Evolutionary conservation across 1,140 invertebrate species (phyloP), one percentile per base, ranked within the genome.

Genomic region (Drosophila pandora): DNA sequence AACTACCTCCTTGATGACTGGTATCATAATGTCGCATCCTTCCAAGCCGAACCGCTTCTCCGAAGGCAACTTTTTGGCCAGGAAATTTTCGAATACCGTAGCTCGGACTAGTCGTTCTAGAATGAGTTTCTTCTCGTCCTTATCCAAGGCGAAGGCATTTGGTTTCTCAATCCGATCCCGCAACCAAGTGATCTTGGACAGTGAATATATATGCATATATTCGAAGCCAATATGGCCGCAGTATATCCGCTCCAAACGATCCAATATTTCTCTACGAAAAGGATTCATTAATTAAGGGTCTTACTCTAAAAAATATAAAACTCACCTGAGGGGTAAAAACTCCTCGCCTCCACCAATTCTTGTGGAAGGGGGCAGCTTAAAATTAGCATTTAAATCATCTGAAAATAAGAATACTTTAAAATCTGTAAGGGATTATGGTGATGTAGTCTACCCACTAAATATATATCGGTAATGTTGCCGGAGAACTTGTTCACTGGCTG

Each of bases 31-130:
- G 92, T 99, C 98, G 88, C 97, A 97, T 0, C 97, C 97, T 92
- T 98, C 97, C 6, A 98, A 91, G 2, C 98, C 97, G 90, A 99
- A 99, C 10, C 97, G 93, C 89, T 99, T 99, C 84, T 98, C 97
- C 0, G 96, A 96, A 0, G 95, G 94, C 94, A 96, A 99, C 91
- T 98, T 99, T 52, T 95, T 96, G 1, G 96, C 96, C 50, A 98
- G 92, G 91, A 97, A 98, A 64, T 95, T 95, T 90, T 98, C 97
- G 91, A 98, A 96, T 61, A 79, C 87, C 1, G 87, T 74, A 1
- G 88, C 49, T 1, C 71, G 79, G 0, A 72, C 68, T 0, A 90
- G 47, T 3, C 88, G 82, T 43, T 88, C 61, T 0, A 90, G 52
- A 1, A 90, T 70, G 0, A 78, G 53, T n/a, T 59, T 73, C 30